Evolutionary conservation across 2,113 vertebrate species (phyloP).

Genomic region (Hippocampus zosterae): DNA sequence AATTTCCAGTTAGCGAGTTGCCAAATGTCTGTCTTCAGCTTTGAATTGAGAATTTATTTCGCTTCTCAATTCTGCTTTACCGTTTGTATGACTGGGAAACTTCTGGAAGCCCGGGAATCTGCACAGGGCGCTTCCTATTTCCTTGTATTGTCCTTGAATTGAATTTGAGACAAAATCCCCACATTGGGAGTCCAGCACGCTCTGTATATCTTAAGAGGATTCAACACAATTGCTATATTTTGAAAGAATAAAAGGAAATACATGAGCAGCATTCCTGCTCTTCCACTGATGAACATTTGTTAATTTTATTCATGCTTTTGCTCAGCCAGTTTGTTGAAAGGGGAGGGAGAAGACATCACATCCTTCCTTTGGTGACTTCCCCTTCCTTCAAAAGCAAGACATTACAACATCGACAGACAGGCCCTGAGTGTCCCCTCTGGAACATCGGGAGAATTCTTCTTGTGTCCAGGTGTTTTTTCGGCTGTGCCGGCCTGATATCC

Average conservation of each 20-base stretch:
- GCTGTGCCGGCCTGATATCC: no score
- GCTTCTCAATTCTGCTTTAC: conserved; percentile 9
- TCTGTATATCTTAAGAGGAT: neutral
- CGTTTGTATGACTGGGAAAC: conserved; percentile 34
- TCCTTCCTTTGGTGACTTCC: conserved; percentile 29
- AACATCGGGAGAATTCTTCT: neutral
- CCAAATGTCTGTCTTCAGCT: conserved; percentile 18
- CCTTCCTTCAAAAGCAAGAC: neutral
- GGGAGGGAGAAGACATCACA: conserved; percentile 9
- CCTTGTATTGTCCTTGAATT: conserved; percentile 61
- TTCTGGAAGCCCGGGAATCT: conserved; percentile 37
- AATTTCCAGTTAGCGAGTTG: conserved; percentile 12
- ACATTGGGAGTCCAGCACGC: conserved; percentile 1
- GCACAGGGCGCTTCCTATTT: conserved; percentile 61
- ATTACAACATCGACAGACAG: neutral
- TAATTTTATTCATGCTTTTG: neutral
- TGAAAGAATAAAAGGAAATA: neutral
- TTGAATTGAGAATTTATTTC: neutral
- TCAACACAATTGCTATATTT: neutral
- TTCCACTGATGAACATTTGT: neutral
- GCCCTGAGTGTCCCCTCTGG: no score
- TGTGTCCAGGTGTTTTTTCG: no score
- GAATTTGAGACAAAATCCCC: conserved; percentile 27
- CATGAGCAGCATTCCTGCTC: neutral
- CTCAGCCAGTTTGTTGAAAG: neutral